Evolutionary conservation across 2,888 invertebrate species (phyloP), one percentile per base, ranked within the genome.

Genomic region (Ophion slaviceki): DNA sequence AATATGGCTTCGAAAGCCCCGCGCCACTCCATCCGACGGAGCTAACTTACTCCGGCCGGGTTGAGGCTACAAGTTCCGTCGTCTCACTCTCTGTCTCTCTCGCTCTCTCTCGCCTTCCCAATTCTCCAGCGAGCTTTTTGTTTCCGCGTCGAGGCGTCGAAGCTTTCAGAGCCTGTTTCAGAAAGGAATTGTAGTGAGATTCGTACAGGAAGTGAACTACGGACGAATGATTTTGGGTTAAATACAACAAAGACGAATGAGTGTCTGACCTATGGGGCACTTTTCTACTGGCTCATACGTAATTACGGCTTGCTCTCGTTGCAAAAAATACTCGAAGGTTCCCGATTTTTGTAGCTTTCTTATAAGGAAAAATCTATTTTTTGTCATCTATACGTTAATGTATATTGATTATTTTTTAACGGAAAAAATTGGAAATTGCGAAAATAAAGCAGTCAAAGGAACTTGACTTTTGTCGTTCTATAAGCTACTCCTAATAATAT

Each of bases 1-100:
- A 92, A 90, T 91, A 92, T 90, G 87, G 88, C 91, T 89, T 88
- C 88, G 89, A 91, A 90, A 90, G 89, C 79, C 77, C 72, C 74
- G 45, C 68, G 24, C 80, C 74, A 68, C 76, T 80, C 84, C 80
- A 67, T 77, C 78, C 78, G 72, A 78, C 83, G 87, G 87, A 90
- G 90, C 91, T 89, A 88, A 91, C 89, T 90, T 89, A 89, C 88
- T 85, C 78, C 86, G 76, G 84, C 86, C 82, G 82, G 85, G 87
- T 88, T 87, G 80, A 88, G 85, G 87, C 80, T 88, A 86, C 87
- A 86, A 87, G 84, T 88, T 87, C 62, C 79, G 62, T 75, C 84
- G 61, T 68, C 84, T 28, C 77, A 45, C 40, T 20, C 74, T 57
- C 57, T 45, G 67, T 72, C n/a, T n/a, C 75, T 68, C 76, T 8